phyloP scores from a whole-genome alignment of 2,797 vertebrate genomes.

The Pantherophis vulpinus region DNA sequence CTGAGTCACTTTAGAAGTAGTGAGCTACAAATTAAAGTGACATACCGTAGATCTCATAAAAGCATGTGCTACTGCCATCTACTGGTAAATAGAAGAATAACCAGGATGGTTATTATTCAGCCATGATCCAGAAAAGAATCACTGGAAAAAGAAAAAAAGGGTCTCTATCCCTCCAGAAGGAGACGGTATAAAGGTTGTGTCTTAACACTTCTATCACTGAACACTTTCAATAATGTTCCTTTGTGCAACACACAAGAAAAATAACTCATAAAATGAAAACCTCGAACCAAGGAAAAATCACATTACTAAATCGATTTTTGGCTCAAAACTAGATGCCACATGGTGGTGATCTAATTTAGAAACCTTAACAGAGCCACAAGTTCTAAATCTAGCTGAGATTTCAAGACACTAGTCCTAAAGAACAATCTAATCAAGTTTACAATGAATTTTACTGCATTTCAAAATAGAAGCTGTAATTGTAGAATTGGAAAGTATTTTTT shows the following conservation, averaged over 20 bases:
- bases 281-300: background rate
- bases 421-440: background rate
- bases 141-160: background rate
- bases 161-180: background rate
- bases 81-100: background rate
- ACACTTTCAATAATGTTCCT: background rate
- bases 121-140: background rate
- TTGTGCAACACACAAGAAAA: background rate
- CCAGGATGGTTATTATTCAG: background rate
- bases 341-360: background rate
- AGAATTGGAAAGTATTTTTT: background rate
- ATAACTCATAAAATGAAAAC: background rate
- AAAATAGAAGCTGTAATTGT: background rate
- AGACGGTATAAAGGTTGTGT: background rate
- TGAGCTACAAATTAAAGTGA: background rate
- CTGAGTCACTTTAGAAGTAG: background rate
- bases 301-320: background rate
- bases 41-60: background rate
- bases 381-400: background rate
- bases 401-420: background rate
- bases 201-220: background rate
- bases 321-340: background rate
- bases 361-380: background rate
- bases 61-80: background rate
- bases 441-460: background rate